phyloP scores from a whole-genome alignment of 2,113 vertebrate genomes.

The Abramis brama region DNA sequence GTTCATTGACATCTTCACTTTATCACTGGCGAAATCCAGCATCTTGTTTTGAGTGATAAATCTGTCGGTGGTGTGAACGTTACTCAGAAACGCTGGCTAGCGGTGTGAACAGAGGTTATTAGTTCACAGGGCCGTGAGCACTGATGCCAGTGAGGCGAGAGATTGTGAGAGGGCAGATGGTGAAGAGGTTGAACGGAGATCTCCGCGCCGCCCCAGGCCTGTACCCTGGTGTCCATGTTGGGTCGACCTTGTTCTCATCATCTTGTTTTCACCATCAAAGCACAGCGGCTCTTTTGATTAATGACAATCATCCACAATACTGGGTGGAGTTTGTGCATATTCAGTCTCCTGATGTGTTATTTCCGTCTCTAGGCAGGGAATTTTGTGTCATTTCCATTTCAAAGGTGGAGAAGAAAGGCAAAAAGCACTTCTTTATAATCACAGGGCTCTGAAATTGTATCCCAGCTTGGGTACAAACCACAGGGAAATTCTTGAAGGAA shows the following conservation, averaged over 20 bases:
- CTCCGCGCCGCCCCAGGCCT: neutral
- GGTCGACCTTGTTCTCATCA: constrained; percentile 34
- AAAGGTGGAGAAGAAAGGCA: constrained; percentile 18
- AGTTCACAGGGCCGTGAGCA: constrained; percentile 7
- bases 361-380: constrained; percentile 7
- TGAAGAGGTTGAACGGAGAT: constrained; percentile 8
- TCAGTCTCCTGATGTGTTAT: constrained; percentile 42
- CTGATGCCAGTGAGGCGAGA: constrained; percentile 28
- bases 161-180: constrained; percentile 26
- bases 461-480: constrained; percentile 13
- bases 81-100: neutral
- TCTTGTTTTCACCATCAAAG: neutral
- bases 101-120: constrained; percentile 19
- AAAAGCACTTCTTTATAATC: constrained; percentile 30
- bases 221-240: neutral
- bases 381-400: constrained; percentile 14
- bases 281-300: constrained; percentile 16
- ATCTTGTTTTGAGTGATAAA: constrained; percentile 15
- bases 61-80: neutral
- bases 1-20: neutral
- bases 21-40: neutral
- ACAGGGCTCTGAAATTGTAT: constrained; percentile 15
- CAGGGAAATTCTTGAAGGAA: constrained; percentile 19
- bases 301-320: neutral
- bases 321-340: constrained; percentile 40